Percentiles rank a stretch among this genome's conserved stretches.
Evolutionary conservation across 2,113 vertebrate species (phyloP).

Genomic region (Camelus bactrianus): DNA sequence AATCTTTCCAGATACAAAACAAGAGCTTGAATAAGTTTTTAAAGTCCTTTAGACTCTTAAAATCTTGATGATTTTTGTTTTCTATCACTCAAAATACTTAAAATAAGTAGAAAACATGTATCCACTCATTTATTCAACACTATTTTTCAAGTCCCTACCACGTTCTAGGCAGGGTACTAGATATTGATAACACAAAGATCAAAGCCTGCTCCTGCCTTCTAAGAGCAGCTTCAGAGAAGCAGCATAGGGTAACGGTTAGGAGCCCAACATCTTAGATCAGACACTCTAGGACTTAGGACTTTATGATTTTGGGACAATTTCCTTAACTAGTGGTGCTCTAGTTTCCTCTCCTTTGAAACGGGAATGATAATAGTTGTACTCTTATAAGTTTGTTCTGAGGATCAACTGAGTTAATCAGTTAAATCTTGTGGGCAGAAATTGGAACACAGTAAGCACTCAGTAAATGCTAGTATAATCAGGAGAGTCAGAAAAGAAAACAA

Average conservation of each 20-base stretch:
- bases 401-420: background rate
- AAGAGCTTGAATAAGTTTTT: background rate
- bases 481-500: background rate
- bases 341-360: slow-evolving; percentile 10
- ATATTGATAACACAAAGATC: background rate
- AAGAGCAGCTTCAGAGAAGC: background rate
- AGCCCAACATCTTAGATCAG: background rate
- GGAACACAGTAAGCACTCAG: background rate
- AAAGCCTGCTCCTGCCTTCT: background rate
- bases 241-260: background rate
- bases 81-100: background rate
- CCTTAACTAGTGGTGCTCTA: background rate
- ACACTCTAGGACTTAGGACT: background rate
- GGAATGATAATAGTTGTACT: background rate
- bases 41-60: background rate
- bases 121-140: background rate
- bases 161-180: background rate
- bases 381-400: background rate
- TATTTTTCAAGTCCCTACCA: background rate
- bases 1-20: background rate
- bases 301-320: background rate
- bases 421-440: background rate
- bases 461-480: background rate
- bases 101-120: background rate
- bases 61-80: background rate